phyloP scores from a whole-genome alignment of 2,797 vertebrate genomes.

The Arctocebus calabarensis region DNA sequence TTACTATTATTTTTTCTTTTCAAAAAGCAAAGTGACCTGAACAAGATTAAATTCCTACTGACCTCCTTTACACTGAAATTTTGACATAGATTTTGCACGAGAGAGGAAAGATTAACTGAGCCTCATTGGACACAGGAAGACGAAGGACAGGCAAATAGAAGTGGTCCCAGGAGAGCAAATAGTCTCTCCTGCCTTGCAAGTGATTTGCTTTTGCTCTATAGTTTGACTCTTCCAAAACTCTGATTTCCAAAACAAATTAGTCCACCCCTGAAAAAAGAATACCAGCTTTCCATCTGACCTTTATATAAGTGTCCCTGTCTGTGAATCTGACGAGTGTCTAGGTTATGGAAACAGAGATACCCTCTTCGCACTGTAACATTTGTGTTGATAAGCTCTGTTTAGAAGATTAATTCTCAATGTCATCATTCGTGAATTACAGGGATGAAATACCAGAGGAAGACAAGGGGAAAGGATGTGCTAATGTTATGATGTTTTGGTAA shows the following conservation, averaged over 20 bases:
- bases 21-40: constrained; percentile 5
- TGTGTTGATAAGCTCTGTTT: constrained; percentile 71
- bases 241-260: constrained; percentile 81
- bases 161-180: neutral
- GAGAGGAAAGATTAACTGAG: neutral
- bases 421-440: constrained; percentile 74
- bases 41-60: neutral
- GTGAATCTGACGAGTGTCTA: constrained; percentile 44
- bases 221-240: constrained; percentile 60
- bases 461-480: constrained; percentile 50
- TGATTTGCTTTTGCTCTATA: constrained; percentile 58
- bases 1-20: constrained; percentile 2
- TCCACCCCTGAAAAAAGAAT: constrained; percentile 19
- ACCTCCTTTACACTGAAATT: constrained; percentile 42
- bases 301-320: constrained; percentile 34
- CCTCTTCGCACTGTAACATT: constrained; percentile 65
- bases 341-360: constrained; percentile 78
- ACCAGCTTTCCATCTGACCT: constrained; percentile 34
- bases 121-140: neutral
- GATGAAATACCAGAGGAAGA: constrained; percentile 67
- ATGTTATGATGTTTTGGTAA: constrained; percentile 58
- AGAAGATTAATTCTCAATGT: constrained; percentile 73
- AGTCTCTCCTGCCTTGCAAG: neutral
- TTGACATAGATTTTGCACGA: neutral
- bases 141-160: constrained; percentile 24